These are phyloP conservation scores for Peromyscus polionotus DNA, from an alignment of 2,113 vertebrate genomes.

Conservation along the genomic window DNA sequence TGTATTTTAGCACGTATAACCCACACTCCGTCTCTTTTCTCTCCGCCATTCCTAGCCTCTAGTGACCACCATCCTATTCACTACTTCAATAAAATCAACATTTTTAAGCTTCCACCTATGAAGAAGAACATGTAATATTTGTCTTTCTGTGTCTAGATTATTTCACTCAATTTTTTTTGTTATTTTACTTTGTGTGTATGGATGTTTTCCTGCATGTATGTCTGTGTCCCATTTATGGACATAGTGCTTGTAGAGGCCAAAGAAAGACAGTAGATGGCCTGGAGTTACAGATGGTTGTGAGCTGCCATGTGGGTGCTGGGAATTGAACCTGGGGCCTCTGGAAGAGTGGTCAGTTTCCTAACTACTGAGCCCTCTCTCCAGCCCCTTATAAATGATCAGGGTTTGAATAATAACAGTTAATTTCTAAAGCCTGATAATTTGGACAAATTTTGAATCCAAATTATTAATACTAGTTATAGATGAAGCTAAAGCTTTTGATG, in stretches of 20 bases:
- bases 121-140: neutral
- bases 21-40: no score
- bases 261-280: neutral
- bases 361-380: neutral
- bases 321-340: neutral
- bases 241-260: neutral
- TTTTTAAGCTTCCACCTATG: neutral
- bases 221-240: neutral
- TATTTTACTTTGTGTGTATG: neutral
- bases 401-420: slow-evolving; percentile 7
- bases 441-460: slow-evolving; percentile 57
- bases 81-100: neutral
- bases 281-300: neutral
- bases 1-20: neutral
- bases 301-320: neutral
- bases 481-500: neutral
- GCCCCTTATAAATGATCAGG: neutral
- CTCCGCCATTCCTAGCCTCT: neutral
- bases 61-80: neutral
- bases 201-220: neutral
- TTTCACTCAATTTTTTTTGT: neutral
- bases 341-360: neutral
- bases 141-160: neutral
- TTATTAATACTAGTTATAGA: neutral
- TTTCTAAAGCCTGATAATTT: slow-evolving; percentile 7